A percentile compares a stretch with the other conserved stretches of the same genome.
These are phyloP conservation scores for Rynchops niger DNA, from an alignment of 2,113 vertebrate species.

Conservation along the genomic window DNA sequence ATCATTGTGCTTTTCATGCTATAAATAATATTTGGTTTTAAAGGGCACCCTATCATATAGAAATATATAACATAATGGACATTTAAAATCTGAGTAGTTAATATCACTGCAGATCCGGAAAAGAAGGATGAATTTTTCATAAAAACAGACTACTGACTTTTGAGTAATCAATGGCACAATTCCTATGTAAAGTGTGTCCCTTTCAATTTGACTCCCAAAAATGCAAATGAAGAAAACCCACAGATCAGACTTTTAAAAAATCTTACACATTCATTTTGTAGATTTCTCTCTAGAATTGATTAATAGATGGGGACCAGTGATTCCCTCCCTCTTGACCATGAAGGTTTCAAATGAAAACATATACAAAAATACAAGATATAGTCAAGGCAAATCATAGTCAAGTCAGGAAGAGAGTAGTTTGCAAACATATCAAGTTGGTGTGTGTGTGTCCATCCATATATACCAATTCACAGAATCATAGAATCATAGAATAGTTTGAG, in stretches of 20 bases:
- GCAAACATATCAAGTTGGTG: neutral
- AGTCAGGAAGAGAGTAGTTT: neutral
- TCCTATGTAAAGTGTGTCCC: neutral
- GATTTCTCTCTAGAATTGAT: neutral
- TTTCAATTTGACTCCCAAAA: neutral
- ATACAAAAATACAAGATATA: neutral
- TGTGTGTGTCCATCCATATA: neutral
- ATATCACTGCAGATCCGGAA: neutral
- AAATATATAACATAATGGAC: neutral
- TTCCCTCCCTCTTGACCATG: neutral
- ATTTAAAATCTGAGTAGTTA: slow-evolving; percentile 9
- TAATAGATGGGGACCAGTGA: neutral
- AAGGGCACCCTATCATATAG: neutral
- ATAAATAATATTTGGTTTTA: slow-evolving; percentile 37
- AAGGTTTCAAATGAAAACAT: neutral
- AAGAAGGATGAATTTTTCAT: neutral
- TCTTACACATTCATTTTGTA: neutral
- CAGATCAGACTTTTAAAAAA: neutral
- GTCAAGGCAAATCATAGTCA: neutral
- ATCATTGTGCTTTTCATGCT: neutral
- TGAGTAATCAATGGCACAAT: neutral
- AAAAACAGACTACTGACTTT: neutral
- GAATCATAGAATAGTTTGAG: no score
- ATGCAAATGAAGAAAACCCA: neutral
- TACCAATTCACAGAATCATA: neutral